Evolutionary conservation across 2,113 vertebrate species (phyloP).

Genomic region (Anoplopoma fimbria): DNA sequence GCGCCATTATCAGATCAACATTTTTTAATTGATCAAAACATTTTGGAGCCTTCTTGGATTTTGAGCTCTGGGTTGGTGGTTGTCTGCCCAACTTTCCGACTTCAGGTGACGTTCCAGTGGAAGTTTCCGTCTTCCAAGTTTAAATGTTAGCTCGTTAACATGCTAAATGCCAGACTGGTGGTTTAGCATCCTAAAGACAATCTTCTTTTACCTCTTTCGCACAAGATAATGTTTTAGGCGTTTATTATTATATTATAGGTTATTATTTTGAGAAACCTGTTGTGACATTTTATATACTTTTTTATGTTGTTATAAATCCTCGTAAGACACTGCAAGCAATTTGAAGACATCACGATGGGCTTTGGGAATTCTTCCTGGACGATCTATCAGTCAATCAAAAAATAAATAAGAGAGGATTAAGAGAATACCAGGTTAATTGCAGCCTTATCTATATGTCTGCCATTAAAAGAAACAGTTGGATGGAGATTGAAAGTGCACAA

Average conservation of each 20-base stretch:
- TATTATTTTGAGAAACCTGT: background rate
- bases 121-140: background rate
- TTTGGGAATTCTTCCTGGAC: background rate
- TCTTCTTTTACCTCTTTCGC: background rate
- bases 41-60: background rate
- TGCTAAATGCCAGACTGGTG: background rate
- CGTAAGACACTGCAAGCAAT: background rate
- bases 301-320: no score
- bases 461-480: background rate
- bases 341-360: background rate
- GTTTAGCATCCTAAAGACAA: background rate
- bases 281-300: background rate
- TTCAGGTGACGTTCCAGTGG: background rate
- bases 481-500: background rate
- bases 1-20: background rate
- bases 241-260: no score
- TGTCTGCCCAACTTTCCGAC: background rate
- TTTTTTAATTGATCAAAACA: background rate
- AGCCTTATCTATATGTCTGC: background rate
- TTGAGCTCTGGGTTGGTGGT: background rate
- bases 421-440: background rate
- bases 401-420: background rate
- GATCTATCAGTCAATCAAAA: background rate
- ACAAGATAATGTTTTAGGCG: background rate
- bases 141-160: background rate